Base-by-base conservation (phyloP, 2,797 vertebrate genomes). In the Pempheris klunzingeri region DNA sequence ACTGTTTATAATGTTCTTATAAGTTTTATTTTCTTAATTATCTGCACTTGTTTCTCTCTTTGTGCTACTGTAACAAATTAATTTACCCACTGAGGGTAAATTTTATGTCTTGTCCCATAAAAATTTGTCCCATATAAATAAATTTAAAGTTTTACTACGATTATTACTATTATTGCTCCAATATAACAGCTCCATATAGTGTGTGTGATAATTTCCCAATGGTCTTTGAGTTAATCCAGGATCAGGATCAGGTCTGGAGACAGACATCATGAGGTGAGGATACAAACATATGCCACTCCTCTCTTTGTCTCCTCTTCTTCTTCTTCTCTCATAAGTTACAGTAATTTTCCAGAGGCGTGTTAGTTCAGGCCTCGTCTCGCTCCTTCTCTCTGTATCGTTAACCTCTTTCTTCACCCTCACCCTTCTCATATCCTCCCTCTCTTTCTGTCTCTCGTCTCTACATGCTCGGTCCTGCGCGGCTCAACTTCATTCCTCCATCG, bases 291-390 rank as follows among this genome's bases (percentile, higher is more conserved):
- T 20, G 7, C 10, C 7, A 9, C 43, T 38, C 49, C 38, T 36
- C 15, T 41, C 18, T 44, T 46, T 58, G 4, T 74, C 12, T 47
- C 32, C 18, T 30, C 8, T 8, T 75, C 4, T 17, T 50, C 20
- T 38, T 11, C 22, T 36, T 38, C 22, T 39, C 71, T 61, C 60
- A 5, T 4, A 34, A 57, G 17, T 18, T 36, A 2, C 28, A 36
- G 82, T 85, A 53, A 14, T 63, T 87, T 87, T 84, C 83, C 79
- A 78, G 12, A 58, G 47, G 28, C 41, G 17, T 72, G 80, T 78
- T 66, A 0, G 47, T 12, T 79, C 65, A 64, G n/a, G 74, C 34
- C 46, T 67, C 39, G 4, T 53, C 13, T 70, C 18, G 0, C 18
- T 53, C 11, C 22, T 5, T 34, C 34, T 57, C 10, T 53, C 28